Conservation (phyloP, 2,888 invertebrate species). For the Fragum fragum region DNA sequence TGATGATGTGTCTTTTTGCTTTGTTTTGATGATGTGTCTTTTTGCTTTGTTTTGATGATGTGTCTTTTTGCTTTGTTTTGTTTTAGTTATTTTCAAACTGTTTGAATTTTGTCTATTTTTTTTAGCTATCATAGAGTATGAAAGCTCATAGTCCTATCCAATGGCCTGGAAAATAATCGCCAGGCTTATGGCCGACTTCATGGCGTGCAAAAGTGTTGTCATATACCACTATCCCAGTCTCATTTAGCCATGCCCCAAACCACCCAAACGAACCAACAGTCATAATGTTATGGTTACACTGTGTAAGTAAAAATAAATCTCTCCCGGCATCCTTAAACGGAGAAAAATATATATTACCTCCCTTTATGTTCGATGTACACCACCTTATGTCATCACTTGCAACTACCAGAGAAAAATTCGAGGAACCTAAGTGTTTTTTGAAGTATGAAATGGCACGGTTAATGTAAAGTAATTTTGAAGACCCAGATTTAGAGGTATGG, state of each 20-base stretch:
- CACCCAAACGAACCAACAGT: neutral
- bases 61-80: too few relatives aligned
- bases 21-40: too few relatives aligned
- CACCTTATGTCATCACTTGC: constrained; percentile 9
- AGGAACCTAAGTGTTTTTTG: neutral
- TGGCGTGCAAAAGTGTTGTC: neutral
- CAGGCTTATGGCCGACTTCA: neutral
- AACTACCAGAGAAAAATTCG: neutral
- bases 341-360: neutral
- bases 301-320: neutral
- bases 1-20: too few relatives aligned
- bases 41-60: too few relatives aligned
- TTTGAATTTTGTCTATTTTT: too few relatives aligned
- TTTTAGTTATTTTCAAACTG: too few relatives aligned
- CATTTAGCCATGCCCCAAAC: constrained; percentile 13
- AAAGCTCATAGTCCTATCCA: neutral
- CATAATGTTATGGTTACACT: constrained; percentile 13
- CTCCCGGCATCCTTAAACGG: constrained; percentile 7
- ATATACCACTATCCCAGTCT: neutral
- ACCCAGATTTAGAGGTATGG: too few relatives aligned
- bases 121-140: too few relatives aligned
- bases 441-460: neutral
- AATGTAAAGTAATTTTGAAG: neutral
- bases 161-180: constrained; percentile 1
- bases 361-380: constrained; percentile 1